These are phyloP conservation scores for Donacobius atricapilla DNA, from an alignment of 2,113 vertebrate species.

Conservation along the genomic window DNA sequence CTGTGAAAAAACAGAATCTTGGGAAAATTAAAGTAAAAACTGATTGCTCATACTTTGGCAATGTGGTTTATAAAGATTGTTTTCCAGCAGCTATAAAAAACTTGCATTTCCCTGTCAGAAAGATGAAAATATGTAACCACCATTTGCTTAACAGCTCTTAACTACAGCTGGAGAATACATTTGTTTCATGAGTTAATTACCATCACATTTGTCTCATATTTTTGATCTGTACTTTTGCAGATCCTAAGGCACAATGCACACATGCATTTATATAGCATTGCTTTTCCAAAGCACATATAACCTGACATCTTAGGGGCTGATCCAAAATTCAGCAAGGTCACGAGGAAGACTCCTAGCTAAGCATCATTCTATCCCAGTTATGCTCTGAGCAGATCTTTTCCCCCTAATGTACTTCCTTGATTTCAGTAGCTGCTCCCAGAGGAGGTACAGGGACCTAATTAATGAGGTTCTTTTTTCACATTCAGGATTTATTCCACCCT, in stretches of 20 bases:
- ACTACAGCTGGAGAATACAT: neutral
- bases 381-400: neutral
- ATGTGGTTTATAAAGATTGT: neutral
- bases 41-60: neutral
- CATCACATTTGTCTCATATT: neutral
- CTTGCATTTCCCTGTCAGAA: neutral
- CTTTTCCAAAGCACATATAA: neutral
- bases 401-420: neutral
- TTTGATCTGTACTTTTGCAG: neutral
- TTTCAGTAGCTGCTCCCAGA: neutral
- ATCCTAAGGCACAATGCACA: neutral
- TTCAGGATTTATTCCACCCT: neutral
- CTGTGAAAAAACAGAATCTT: neutral
- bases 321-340: neutral
- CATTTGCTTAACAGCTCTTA: neutral
- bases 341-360: neutral
- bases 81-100: neutral
- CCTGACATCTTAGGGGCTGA: neutral
- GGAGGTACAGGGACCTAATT: neutral
- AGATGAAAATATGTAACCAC: neutral
- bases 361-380: neutral
- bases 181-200: neutral
- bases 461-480: neutral
- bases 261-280: neutral
- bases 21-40: neutral